Evolutionary conservation across 2,888 invertebrate genomes (phyloP), one percentile per base, ranked within the genome.

Genomic region (Pelosia muscerda): DNA sequence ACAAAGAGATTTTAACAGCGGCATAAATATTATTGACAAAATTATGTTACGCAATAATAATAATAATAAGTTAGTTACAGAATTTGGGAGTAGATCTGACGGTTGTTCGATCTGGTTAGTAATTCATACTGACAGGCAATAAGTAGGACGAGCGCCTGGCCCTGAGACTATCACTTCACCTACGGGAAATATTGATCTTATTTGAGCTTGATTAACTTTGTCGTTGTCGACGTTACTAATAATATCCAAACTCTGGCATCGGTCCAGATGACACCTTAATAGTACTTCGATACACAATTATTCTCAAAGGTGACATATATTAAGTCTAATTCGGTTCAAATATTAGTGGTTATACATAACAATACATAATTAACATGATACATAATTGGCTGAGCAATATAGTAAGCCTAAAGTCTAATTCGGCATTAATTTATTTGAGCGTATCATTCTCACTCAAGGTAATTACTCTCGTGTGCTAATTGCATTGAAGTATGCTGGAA

Each of bases 201-300:
- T 94, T 94, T 91, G 93, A 93, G 94, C 91, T 92, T 94, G 94
- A 95, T 95, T 93, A 94, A 93, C 93, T 92, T 92, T 87, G 91
- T 91, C 92, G 92, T 88, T 88, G 92, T 90, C 87, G 90, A 88
- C 87, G 91, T 85, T 59, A 91, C 94, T 95, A 95, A 94, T 95
- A 95, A 94, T 95, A 95, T 86, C 88, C 84, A 85, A 86, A 85
- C 87, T 86, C 92, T 94, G 95, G 95, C 95, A 93, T 81, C 70
- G 84, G 74, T 91, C 95, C 95, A 95, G 93, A 86, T 88, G 92
- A 90, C 91, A 92, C 88, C 91, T 93, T 94, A 93, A 93, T 93
- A 89, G 90, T 91, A 92, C 95, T 94, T 92, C 92, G 91, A 93
- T 94, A 90, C 88, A 88, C 88, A 89, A 92, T 92, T 88, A 91